Base-by-base conservation (phyloP, 2,113 vertebrate genomes). In the Lota lota region DNA sequence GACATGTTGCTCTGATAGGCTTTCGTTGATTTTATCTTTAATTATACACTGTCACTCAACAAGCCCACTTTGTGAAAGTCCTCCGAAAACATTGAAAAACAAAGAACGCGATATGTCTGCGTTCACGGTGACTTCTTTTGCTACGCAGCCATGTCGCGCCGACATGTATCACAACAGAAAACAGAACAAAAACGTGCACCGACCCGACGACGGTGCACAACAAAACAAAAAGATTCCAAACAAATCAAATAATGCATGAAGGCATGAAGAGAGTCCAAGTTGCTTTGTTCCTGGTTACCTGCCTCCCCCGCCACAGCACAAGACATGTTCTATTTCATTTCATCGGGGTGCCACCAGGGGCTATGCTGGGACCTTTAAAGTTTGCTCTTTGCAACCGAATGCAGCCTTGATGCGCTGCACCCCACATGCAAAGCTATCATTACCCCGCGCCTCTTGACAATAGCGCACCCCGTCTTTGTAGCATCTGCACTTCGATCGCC, bases 381-480 rank as follows among this genome's bases (percentile, higher is more conserved):
- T 80, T 75, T 85, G 78, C 76, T 72, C 80, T 73, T 79, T 76
- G 63, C 78, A 40, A 40, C 36, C 36, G 6, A 86, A 78, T 65
- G 60, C 66, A 76, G 88, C 89, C 88, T 92, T 90, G 90, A 92
- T 89, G 83, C 86, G 11, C 87, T 89, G 89, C 88, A 87, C 86
- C 88, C 87, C 87, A 85, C 88, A 90, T 91, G 89, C 87, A 91
- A 83, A 88, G 87, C 90, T 90, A 90, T 92, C 91, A 92, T 92
- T 92, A 92, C 89, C 86, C 36, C 87, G 78, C 85, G 88, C 90
- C 91, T 90, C 90, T 90, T 91, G 90, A 92, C 88, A 92, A 91
- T 91, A 83, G 81, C 79, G 64, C 82, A 72, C 80, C 74, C 85
- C 72, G 83, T 81, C 88, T 91, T 92, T 90, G 88, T 91, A 90